Base-by-base conservation (phyloP, 2,797 vertebrate species). In the Gadopsis bispinosus region DNA sequence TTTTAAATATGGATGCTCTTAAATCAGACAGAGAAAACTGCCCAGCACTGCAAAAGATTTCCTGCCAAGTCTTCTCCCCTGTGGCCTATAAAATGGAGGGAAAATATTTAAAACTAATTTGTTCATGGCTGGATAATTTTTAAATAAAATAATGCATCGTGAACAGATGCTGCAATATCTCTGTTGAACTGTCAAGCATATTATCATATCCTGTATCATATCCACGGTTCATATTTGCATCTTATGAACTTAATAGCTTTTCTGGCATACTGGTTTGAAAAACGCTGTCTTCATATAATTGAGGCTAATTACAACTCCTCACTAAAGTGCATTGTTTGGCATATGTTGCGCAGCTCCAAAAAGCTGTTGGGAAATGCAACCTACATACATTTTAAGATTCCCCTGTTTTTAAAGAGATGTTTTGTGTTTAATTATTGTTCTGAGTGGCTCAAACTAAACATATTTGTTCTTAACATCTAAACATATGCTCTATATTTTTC, bases 1-100 rank as follows among this genome's bases (percentile, higher is more conserved):
- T 68, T 89, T 79, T 84, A 75, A 90, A 85, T 3, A n/a, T 5
- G 33, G 10, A 7, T 45, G 63, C 55, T 79, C 56, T 75, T 84
- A 79, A 87, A 86, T 87, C 77, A 84, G 48, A 81, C 5, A 13
- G 53, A 68, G 64, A 72, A 87, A 87, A 81, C 72, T 84, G 80
- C 77, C 43, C 48, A 66, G 64, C 73, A 62, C 76, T 81, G 84
- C 84, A 84, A 83, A 78, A 78, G 53, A 54, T 73, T 73, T 73
- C n/a, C 62, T 76, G 68, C 81, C 77, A 86, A 56, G 71, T 73
- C 59, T 14, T 83, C 50, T 79, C 87, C 77, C 82, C 35, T 0
- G 71, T 86, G 89, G 58, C 83, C 82, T 29, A 89, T 90, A 85
- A 90, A 89, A 55, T 68, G 39, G 26, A 53, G 0, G 48, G 48